Base-by-base conservation (phyloP, 2,113 vertebrate genomes). In the Ophthalmolycus amberensis region DNA sequence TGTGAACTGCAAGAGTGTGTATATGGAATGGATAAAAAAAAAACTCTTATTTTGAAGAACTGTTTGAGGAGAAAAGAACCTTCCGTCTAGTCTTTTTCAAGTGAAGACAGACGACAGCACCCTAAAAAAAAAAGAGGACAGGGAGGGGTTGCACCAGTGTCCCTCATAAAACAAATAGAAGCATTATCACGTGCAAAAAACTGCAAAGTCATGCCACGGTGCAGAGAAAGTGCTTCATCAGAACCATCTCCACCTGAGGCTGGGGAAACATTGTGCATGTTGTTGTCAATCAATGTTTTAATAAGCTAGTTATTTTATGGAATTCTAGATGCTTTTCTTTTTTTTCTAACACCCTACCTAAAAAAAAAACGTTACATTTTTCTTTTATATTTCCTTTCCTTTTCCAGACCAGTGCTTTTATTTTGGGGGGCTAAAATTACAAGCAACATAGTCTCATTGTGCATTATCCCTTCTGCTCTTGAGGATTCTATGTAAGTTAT, bases 291-390 rank as follows among this genome's bases (percentile, higher is more conserved):
- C 86, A 87, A 78, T 90, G 89, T 92, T 91, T 92, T 87, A 91
- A 94, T 92, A 94, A 94, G 93, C 91, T 94, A 92, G 85, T 91
- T 89, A 90, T 89, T 90, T 93, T 90, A 89, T 86, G 82, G 79
- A 83, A 78, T 83, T 88, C 69, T 84, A 79, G 72, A 81, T 42
- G 56, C 77, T 77, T 88, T 84, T 87, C 81, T 70, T 75, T 65
- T 34, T 68, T 58, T 58, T 59, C 29, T 29, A 40, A 89, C 75
- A 83, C 84, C 90, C 77, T 79, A 73, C 76, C 80, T 54, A 75
- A 75, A 52, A 62, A 52, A 25, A 62, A 81, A 87, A 83, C 15
- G 54, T 82, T 60, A 71, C 42, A 67, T 89, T 56, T 89, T 79
- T 40, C 65, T 85, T 90, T 88, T 88, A 83, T 78, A 85, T 89